Evolutionary conservation across 2,113 vertebrate genomes (phyloP).

Genomic region (Eonycteris spelaea): DNA sequence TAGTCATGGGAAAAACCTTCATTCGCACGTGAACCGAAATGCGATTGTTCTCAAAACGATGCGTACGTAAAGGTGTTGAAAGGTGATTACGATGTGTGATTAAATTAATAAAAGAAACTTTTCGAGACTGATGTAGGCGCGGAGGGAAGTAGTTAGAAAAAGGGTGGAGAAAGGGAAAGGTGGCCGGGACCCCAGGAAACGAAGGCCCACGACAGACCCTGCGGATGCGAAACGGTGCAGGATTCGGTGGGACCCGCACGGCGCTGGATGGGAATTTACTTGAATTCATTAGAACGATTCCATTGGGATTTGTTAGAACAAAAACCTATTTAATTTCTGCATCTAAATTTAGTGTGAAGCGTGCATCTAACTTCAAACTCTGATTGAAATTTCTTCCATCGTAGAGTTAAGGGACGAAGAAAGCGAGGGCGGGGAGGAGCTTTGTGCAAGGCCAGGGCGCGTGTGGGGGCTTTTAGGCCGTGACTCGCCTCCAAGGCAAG

Average conservation of each 20-base stretch:
- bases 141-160: not conserved
- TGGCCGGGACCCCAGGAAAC: not conserved
- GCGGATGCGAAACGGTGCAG: not conserved
- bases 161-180: not conserved
- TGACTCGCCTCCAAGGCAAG: not conserved
- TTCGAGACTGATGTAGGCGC: not conserved
- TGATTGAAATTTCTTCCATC: not conserved
- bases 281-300: not conserved
- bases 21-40: too few relatives aligned
- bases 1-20: rapidly evolving
- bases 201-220: rapidly evolving
- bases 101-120: not conserved
- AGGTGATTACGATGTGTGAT: not conserved
- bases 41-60: not conserved
- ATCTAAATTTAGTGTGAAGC: not conserved
- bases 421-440: rapidly evolving
- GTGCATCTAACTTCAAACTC: not conserved
- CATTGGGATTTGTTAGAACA: not conserved
- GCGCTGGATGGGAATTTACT: not conserved
- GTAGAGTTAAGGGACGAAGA: not conserved
- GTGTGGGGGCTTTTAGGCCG: rapidly evolving
- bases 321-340: not conserved
- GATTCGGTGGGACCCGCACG: not conserved
- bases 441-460: not conserved
- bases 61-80: rapidly evolving